Base-by-base conservation (phyloP, 2,113 vertebrate species). In the Gavia stellata region DNA sequence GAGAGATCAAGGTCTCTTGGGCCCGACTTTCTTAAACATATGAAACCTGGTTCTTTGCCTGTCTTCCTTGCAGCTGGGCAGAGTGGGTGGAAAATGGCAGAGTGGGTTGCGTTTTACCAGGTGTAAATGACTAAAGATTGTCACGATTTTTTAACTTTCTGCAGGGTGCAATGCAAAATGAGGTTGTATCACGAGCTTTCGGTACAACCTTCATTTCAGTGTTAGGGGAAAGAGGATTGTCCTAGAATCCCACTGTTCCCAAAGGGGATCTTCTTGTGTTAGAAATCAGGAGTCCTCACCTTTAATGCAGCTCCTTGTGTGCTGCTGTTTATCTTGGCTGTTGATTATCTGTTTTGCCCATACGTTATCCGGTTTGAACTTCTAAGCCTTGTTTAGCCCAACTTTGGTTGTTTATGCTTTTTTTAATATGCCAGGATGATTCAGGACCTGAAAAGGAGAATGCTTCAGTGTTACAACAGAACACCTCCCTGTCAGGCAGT, bases 391-490 rank as follows among this genome's bases (percentile, higher is more conserved):
- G 12, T 58, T 67, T 47, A 78, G 34, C 36, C 10, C 62, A 40
- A 85, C 73, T 86, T 75, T 66, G 23, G 18, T 92, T 79, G 63
- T 62, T 80, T 84, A 67, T 95, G 23, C 14, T 31, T 81, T 78
- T 44, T 14, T 84, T 84, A 14, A 71, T 17, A 17, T 42, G 73
- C 14, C 96, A 99, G 99, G 99, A 99, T 4, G 99, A 99, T 21
- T 96, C 98, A 0, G 99, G 98, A 38, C 97, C 98, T 1, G 99
- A 99, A 95, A 99, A 99, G 96, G 99, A 99, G 96, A 99, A 99
- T 28, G 38, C 94, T 3, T 98, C 99, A 2, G 98, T 99, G 80
- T 98, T 99, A 87, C 99, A 99, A 92, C 99, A 99, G 93, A 98
- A 97, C 71, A 96, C 97, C 10, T 98, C 97, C 14, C 96, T 99